Base-by-base conservation (phyloP, 2,888 invertebrate genomes). In the Cinara cedri region DNA sequence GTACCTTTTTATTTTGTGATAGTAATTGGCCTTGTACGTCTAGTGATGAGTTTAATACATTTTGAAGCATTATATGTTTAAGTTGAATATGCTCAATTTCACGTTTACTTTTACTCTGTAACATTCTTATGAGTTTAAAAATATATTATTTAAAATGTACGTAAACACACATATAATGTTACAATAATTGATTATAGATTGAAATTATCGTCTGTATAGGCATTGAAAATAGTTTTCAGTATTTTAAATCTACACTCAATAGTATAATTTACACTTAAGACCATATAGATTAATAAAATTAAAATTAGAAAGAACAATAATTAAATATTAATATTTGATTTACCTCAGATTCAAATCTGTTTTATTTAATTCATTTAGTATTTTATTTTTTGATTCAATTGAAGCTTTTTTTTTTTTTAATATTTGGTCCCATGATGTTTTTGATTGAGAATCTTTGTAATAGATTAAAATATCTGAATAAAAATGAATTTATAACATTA, bases 361-460 rank as follows among this genome's bases (percentile, higher is more conserved):
- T 42, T 42, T 14, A 1, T 54, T 65, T 14, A 75, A 16, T 24
- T n/a, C 9, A 44, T 54, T 65, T 24, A 75, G 44, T 54, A 75
- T 24, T 54, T 54, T 75, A 44, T 65, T 24, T 75, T 75, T 75
- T 24, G 63, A 65, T 54, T 54, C 63, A 34, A 75, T 44, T 3
- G 24, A 9, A 42, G 42, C n/a, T 54, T 63, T 54, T 0, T 63
- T 65, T 34, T 74, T 51, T n/a, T 51, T 26, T 16, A 51, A 21
- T 62, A 51, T 34, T 24, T 51, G n/a, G 9, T 54, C 26, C 49
- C 19, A 44, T 49, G 54, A 75, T 6, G 11, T 51, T 16, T 24
- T 14, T 26, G 13, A 13, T 60, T 60, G 16, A 44, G 74, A 9
- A 0, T 75, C 54, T 42, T 75, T 75, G 13, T 16, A 74, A 42